Conservation (phyloP, 1,140 invertebrate species). For the Drosophila hydei region DNA sequence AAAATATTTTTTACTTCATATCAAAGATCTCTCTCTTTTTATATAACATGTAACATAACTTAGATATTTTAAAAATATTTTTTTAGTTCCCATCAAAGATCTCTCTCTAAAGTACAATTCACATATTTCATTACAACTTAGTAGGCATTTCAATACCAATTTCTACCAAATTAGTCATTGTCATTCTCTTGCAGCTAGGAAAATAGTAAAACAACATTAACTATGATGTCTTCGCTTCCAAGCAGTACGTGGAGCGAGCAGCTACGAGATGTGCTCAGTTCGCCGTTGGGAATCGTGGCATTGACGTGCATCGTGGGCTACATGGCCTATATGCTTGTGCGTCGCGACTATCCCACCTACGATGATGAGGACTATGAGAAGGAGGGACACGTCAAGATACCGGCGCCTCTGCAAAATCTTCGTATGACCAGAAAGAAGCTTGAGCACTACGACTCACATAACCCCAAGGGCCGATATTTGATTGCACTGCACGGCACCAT, state of each 20-base stretch:
- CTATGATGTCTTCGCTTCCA: not conserved
- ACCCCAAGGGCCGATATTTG: constrained; percentile 26
- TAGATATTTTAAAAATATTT: no score
- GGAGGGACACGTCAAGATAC: constrained; percentile 3
- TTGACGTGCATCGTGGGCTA: constrained; percentile 36
- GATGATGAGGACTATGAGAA: constrained; percentile 56
- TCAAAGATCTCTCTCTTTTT: no score
- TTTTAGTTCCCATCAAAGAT: no score
- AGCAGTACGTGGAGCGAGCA: constrained; percentile 24
- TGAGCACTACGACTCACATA: constrained; percentile 15
- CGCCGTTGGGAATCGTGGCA: constrained; percentile 28
- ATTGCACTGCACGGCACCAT: constrained; percentile 33
- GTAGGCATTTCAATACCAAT: not conserved
- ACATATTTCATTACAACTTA: not conserved
- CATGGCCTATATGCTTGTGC: constrained; percentile 13
- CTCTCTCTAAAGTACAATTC: no score
- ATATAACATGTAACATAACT: no score
- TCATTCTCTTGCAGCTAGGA: not conserved
- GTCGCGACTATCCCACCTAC: constrained; percentile 33
- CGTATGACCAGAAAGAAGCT: constrained; percentile 13
- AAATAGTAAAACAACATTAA: not conserved
- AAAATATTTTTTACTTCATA: no score
- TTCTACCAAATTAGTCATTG: no score
- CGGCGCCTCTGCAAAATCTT: constrained; percentile 17
- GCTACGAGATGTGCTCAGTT: constrained; percentile 36